Base-by-base conservation (phyloP, 2,888 invertebrate genomes). In the Hirtodrosophila duncani region DNA sequence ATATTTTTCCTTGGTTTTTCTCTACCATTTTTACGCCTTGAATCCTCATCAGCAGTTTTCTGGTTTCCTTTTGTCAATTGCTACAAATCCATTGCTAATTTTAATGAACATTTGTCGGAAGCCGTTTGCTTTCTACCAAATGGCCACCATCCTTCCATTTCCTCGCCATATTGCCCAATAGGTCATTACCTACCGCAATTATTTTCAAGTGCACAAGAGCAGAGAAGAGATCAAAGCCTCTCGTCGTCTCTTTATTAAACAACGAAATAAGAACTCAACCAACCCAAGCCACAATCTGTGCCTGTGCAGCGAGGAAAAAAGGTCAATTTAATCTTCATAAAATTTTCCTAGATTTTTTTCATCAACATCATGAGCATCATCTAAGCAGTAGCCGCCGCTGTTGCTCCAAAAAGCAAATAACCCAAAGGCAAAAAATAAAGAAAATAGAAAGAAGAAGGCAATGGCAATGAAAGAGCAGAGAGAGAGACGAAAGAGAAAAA, bases 261-360 rank as follows among this genome's bases (percentile, higher is more conserved):
- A 39, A 58, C 26, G 10, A 10, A 13, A 13, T 10, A 9, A 17
- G 3, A 5, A 21, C 45, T 21, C 17, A 36, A 42, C 44, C 59
- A 67, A 33, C n/a, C n/a, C n/a, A n/a, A n/a, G n/a, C n/a, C n/a
- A n/a, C n/a, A n/a, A n/a, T n/a, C n/a, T n/a, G n/a, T n/a, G n/a
- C 37, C 33, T 31, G 42, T 10, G 7, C n/a, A 24, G 18, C 17
- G 16, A 31, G 23, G 20, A 48, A 63, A 63, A 69, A 74, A 81
- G 82, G 80, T 79, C 77, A 81, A 79, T 81, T 81, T 81, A 82
- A 82, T 82, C 69, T 72, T 74, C 80, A 72, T 81, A 81, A 81
- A 81, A 66, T 60, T 72, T 69, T n/a, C 74, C 49, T 46, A 56
- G 67, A 56, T 26, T 34, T 20, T n/a, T n/a, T n/a, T n/a, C n/a